Percentiles rank a stretch among this genome's conserved stretches.
phyloP scores from a whole-genome alignment of 2,888 invertebrate species.

The Metallyticus violacea region DNA sequence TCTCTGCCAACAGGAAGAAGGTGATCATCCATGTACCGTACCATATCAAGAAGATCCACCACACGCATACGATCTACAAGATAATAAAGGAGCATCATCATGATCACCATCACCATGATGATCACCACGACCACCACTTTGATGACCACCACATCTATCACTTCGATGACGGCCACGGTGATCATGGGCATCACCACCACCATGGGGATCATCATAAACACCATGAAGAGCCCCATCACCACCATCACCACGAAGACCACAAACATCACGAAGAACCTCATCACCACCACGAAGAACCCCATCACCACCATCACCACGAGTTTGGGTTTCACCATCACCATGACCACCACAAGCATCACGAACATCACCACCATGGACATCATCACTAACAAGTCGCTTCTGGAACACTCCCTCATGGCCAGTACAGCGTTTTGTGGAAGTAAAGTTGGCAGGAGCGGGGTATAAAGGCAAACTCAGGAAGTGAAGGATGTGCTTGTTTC shows the following conservation, averaged over 20 bases:
- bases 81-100: constrained; percentile 50
- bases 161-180: constrained; percentile 23
- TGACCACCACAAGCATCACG: constrained; percentile 25
- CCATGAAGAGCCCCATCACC: not conserved
- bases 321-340: constrained; percentile 36
- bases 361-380: constrained; percentile 25
- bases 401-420: not conserved
- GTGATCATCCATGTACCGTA: constrained; percentile 67
- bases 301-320: constrained; percentile 37
- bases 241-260: constrained; percentile 36
- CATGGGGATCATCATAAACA: constrained; percentile 33
- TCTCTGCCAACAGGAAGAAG: constrained; percentile 53
- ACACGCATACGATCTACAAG: constrained; percentile 70
- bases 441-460: too few species aligned
- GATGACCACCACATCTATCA: constrained; percentile 39
- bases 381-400: not conserved
- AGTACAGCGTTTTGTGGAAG: not conserved
- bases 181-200: not conserved
- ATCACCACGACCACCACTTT: not conserved
- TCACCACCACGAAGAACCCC: not conserved
- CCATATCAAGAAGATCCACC: constrained; percentile 65
- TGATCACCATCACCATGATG: constrained; percentile 10
- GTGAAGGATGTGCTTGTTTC: too few species aligned
- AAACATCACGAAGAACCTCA: constrained; percentile 33
- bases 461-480: too few species aligned